Evolutionary conservation across 1,140 invertebrate genomes (phyloP).

Genomic region (Eulimnadia texana): DNA sequence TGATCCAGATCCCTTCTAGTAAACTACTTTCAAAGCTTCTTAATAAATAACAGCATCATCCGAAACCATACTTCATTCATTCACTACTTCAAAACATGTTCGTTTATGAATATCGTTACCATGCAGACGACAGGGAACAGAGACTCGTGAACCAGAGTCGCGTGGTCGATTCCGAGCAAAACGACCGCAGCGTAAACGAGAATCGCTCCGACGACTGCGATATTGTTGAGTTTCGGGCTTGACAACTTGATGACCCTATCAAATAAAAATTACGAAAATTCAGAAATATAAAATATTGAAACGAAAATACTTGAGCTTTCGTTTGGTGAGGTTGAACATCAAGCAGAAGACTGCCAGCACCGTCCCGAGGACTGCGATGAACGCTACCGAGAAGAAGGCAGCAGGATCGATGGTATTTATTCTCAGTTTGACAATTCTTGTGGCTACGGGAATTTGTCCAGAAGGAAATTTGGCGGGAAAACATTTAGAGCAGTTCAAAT

Average conservation of each 20-base stretch:
- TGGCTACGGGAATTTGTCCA: slow-evolving; percentile 58
- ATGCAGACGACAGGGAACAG: slow-evolving; percentile 69
- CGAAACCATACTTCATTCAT: no score
- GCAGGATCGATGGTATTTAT: slow-evolving; percentile 46
- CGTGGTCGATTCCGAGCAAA: slow-evolving; percentile 68
- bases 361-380: slow-evolving; percentile 58
- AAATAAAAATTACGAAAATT: not conserved
- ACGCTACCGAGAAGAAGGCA: slow-evolving; percentile 51
- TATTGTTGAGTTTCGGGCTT: slow-evolving; percentile 88
- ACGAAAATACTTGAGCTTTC: slow-evolving; percentile 74
- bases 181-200: slow-evolving; percentile 87
- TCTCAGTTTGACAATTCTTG: slow-evolving; percentile 28
- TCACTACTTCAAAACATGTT: no score
- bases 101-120: no score
- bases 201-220: slow-evolving; percentile 86
- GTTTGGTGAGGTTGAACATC: slow-evolving; percentile 71
- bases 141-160: slow-evolving; percentile 44
- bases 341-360: slow-evolving; percentile 58
- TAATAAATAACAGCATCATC: no score
- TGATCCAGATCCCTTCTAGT: no score
- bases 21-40: no score
- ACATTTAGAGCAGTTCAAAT: slow-evolving; percentile 56
- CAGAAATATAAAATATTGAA: not conserved
- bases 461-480: slow-evolving; percentile 51
- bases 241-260: slow-evolving; percentile 75